Percentiles rank a stretch among this genome's conserved stretches.
Conservation (phyloP, 2,797 vertebrate genomes). For the Dendrocincla tyrannina region DNA sequence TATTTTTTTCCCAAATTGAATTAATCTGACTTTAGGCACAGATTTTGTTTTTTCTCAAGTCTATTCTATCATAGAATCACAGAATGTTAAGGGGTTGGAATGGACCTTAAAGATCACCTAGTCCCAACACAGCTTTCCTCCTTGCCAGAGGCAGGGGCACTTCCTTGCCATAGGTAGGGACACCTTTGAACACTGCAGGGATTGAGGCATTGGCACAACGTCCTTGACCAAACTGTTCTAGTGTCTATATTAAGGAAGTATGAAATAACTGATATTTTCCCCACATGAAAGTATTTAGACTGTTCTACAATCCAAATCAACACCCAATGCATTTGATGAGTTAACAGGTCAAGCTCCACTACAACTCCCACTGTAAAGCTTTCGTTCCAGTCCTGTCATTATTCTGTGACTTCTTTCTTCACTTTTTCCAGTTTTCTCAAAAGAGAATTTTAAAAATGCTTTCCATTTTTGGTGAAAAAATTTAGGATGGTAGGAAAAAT, state of each 20-base stretch:
- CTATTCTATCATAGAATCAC: neutral
- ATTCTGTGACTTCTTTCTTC: neutral
- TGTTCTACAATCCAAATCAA: neutral
- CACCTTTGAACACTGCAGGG: neutral
- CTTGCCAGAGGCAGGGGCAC: neutral
- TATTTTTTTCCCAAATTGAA: neutral
- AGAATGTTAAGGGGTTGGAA: neutral
- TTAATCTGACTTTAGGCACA: neutral
- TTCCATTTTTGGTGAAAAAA: neutral
- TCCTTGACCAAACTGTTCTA: neutral
- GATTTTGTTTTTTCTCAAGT: neutral
- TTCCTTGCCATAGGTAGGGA: neutral
- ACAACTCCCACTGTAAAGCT: neutral
- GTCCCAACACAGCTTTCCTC: neutral
- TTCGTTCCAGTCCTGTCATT: neutral
- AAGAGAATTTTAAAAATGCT: neutral
- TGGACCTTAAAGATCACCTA: neutral
- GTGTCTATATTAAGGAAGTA: neutral
- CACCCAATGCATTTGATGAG: neutral
- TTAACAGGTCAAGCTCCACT: neutral
- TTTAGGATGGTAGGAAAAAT: neutral
- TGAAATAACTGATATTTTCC: neutral
- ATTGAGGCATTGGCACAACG: neutral
- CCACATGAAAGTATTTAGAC: neutral
- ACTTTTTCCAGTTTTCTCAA: neutral